Evolutionary conservation across 2,888 invertebrate species (phyloP).

Genomic region (Drosophila seclusa): DNA sequence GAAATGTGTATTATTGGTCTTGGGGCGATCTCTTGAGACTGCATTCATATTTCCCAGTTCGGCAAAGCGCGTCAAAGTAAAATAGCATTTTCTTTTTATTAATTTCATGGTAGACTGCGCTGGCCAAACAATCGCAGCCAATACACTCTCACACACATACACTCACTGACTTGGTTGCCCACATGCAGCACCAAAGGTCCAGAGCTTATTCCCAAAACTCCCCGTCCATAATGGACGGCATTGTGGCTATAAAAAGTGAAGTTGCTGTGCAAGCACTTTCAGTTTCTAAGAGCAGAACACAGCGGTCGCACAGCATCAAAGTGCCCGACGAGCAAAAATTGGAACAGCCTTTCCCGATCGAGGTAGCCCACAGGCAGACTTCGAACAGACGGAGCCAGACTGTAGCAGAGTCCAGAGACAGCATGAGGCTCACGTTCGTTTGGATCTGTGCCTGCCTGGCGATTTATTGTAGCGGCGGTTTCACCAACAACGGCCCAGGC

Average conservation of each 20-base stretch:
- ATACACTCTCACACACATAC: not conserved
- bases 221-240: conserved; percentile 30
- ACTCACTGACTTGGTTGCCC: conserved; percentile 19
- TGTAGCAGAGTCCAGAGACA: conserved; percentile 53
- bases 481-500: conserved; percentile 60
- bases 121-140: conserved; percentile 73
- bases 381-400: conserved; percentile 14
- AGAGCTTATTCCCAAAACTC: conserved; percentile 72
- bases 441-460: conserved; percentile 80
- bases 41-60: conserved; percentile 64
- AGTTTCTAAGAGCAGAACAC: conserved; percentile 78
- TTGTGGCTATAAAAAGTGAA: conserved; percentile 78
- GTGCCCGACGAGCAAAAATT: conserved; percentile 62
- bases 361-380: conserved; percentile 42
- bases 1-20: conserved; percentile 5
- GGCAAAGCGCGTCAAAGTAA: conserved; percentile 28
- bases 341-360: conserved; percentile 58
- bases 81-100: conserved; percentile 71
- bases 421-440: conserved; percentile 82
- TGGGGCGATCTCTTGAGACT: conserved; percentile 34
- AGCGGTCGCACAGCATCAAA: conserved; percentile 57
- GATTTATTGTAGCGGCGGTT: conserved; percentile 81
- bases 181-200: conserved; percentile 45
- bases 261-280: conserved; percentile 74
- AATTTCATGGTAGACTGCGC: conserved; percentile 83